Evolutionary conservation across 2,888 invertebrate genomes (phyloP).

Genomic region (Leptinotarsa juncta): DNA sequence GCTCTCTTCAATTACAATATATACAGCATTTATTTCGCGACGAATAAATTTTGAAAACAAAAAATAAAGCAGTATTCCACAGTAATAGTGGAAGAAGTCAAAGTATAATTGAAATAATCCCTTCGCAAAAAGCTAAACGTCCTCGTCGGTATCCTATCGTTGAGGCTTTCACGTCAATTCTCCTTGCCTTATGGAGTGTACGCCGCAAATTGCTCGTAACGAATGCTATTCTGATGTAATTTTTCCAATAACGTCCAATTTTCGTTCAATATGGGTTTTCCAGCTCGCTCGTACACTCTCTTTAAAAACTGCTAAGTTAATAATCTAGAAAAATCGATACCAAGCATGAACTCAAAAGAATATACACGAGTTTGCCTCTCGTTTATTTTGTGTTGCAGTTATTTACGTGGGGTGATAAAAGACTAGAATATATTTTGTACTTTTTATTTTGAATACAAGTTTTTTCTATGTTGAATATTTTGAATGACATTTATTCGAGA

Average conservation of each 20-base stretch:
- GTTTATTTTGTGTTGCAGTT: conserved; percentile 6
- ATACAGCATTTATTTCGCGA: too few species aligned
- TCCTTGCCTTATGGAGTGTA: conserved; percentile 50
- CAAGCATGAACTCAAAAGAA: neutral
- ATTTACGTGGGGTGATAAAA: neutral
- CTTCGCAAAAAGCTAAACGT: neutral
- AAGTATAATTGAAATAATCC: conserved; percentile 28
- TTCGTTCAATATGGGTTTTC: conserved; percentile 53
- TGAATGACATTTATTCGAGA: too few species aligned
- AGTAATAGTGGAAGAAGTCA: neutral
- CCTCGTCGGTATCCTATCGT: conserved; percentile 9
- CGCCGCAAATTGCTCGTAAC: conserved; percentile 62
- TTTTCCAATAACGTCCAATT: conserved; percentile 63
- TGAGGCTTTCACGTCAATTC: conserved; percentile 31
- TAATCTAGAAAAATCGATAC: conserved; percentile 46
- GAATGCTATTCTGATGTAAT: conserved; percentile 63
- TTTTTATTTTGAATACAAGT: too few species aligned
- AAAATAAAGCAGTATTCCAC: too few species aligned
- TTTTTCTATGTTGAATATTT: too few species aligned
- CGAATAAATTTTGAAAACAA: too few species aligned
- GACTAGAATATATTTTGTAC: too few species aligned
- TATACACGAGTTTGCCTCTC: neutral
- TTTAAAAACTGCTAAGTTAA: conserved; percentile 47
- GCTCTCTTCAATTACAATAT: too few species aligned
- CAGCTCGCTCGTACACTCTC: conserved; percentile 42